Base-by-base conservation (phyloP, 2,888 invertebrate species). In the Erynnis tages region DNA sequence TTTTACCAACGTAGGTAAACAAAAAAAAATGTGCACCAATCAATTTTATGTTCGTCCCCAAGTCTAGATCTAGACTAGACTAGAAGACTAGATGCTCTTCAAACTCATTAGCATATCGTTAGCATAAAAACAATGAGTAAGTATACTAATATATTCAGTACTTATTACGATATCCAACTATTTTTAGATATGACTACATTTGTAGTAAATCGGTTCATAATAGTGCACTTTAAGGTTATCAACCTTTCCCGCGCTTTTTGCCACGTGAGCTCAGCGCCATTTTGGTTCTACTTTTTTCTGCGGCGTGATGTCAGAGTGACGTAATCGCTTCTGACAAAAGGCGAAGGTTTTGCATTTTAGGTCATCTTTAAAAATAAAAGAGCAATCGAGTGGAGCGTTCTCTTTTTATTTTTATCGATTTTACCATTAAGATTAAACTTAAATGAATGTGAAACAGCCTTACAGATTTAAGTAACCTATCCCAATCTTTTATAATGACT, bases 181-280 rank as follows among this genome's bases (percentile, higher is more conserved):
- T 44, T 19, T 30, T 44, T 8, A 19, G 44, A 30, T 17, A 21
- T 44, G 44, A 32, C 13, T 21, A 1, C 17, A 34, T 14, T 13
- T 13, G 11, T 13, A 8, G 4, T 32, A 32, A 8, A 11, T 41
- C 14, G 21, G 6, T 16, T 35, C 1, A 8, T 17, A 32, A n/a
- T 32, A 32, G 27, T 43, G 27, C 38, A 50, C 34, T 21, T 5
- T 49, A 54, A 41, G 61, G 59, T 66, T 61, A 62, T 59, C 55
- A 59, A 63, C 62, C 67, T 60, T 54, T 50, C 50, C 34, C 53
- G 53, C 55, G 68, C 62, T 60, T 57, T 65, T 60, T 62, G 55
- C 43, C 10, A 17, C 8, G 25, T 63, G 59, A 63, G 59, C 66
- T 63, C 60, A 66, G 25, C 54, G 46, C 46, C 38, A 37, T 38